Conservation (phyloP, 2,888 invertebrate genomes). For the Hetaerina titia region DNA sequence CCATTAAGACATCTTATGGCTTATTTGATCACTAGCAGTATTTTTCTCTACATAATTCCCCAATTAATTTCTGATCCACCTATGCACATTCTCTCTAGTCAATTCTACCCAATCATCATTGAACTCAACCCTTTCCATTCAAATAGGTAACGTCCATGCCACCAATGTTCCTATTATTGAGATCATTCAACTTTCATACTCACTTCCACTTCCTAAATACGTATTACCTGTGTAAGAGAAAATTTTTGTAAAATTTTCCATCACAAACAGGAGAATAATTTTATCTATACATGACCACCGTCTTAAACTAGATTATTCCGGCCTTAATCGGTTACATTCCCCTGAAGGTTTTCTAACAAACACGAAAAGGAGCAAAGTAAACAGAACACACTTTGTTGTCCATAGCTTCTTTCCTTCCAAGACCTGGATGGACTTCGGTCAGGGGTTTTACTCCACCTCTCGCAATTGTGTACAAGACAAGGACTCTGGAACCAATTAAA, state of each 20-base stretch:
- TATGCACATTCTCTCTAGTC: slow-evolving; percentile 46
- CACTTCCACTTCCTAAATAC: slow-evolving; percentile 68
- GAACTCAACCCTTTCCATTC: slow-evolving; percentile 40
- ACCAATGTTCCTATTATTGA: background rate
- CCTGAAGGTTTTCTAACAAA: slow-evolving; percentile 70
- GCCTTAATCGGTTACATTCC: slow-evolving; percentile 69
- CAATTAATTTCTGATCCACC: slow-evolving; percentile 58
- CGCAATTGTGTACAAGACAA: slow-evolving; percentile 47
- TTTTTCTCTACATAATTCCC: slow-evolving; percentile 37
- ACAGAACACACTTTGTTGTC: slow-evolving; percentile 63
- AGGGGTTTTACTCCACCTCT: slow-evolving; percentile 56
- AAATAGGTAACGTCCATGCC: slow-evolving; percentile 28
- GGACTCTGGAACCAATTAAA: background rate
- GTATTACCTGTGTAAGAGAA: slow-evolving; percentile 58
- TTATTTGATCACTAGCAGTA: slow-evolving; percentile 58
- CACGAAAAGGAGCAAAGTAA: slow-evolving; percentile 68
- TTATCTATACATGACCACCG: slow-evolving; percentile 68
- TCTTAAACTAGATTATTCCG: slow-evolving; percentile 69
- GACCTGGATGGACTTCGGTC: slow-evolving; percentile 55
- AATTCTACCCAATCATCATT: slow-evolving; percentile 54
- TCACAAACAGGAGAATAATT: slow-evolving; percentile 68
- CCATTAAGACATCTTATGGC: slow-evolving; percentile 52
- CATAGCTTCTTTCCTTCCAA: slow-evolving; percentile 41
- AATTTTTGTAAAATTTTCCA: slow-evolving; percentile 61
- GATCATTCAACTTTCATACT: slow-evolving; percentile 53